Evolutionary conservation across 2,797 vertebrate genomes (phyloP).

Genomic region (Mico argentatus): DNA sequence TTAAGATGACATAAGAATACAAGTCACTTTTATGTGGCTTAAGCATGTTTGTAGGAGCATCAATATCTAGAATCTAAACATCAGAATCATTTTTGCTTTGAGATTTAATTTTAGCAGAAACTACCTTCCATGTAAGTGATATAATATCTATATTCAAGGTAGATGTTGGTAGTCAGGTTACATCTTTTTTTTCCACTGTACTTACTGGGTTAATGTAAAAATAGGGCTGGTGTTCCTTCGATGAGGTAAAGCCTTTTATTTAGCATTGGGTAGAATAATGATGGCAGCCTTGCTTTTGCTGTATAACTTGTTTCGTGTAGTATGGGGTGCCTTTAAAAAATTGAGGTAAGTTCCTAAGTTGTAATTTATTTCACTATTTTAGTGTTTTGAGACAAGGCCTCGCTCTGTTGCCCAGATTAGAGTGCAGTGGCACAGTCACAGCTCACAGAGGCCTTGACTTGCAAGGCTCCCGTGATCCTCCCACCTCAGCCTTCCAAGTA

Average conservation of each 20-base stretch:
- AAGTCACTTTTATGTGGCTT: not conserved
- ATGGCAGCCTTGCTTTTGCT: not conserved
- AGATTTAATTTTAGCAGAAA: not conserved
- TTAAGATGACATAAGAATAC: not conserved
- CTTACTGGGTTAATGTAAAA: not conserved
- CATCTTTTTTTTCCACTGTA: not conserved
- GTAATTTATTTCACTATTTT: not conserved
- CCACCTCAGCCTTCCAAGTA: too few species aligned
- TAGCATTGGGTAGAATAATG: not conserved
- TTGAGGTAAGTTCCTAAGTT: not conserved
- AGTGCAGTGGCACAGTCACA: too few species aligned
- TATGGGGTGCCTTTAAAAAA: not conserved
- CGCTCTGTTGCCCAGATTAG: too few species aligned
- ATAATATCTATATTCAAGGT: not conserved
- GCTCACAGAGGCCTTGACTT: too few species aligned
- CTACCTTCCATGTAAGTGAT: not conserved
- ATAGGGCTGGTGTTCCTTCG: not conserved
- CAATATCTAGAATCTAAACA: not conserved
- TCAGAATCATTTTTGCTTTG: slow-evolving; percentile 11
- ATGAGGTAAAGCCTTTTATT: not conserved
- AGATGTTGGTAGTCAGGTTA: not conserved
- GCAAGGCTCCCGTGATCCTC: too few species aligned
- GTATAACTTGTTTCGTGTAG: not conserved
- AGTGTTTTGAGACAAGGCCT: too few species aligned
- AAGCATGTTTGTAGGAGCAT: not conserved